Evolutionary conservation across 1,140 invertebrate species (phyloP).

Genomic region (Leguminivora glycinivorella): DNA sequence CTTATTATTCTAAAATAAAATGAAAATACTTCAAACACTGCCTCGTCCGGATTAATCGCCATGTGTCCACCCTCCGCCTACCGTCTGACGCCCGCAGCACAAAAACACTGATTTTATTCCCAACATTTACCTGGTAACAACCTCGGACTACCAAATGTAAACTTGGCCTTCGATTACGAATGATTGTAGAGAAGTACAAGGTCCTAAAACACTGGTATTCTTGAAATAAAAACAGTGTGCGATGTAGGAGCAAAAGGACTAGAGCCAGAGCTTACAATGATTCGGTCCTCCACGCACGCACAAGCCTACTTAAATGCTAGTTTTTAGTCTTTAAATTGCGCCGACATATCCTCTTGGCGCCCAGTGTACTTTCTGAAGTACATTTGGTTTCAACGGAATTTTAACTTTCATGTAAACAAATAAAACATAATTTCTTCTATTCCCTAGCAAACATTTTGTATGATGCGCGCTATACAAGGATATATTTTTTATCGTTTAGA

Average conservation of each 20-base stretch:
- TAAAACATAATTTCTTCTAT: too few relatives aligned
- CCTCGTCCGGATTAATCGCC: neutral
- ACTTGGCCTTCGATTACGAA: neutral
- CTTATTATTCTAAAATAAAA: neutral
- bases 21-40: neutral
- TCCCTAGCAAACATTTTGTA: too few relatives aligned
- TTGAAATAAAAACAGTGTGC: neutral
- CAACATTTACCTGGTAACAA: neutral
- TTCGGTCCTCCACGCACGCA: slow-evolving; percentile 4
- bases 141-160: neutral
- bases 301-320: slow-evolving; percentile 7
- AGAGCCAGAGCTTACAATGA: slow-evolving; percentile 4
- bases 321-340: neutral
- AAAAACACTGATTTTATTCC: neutral
- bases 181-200: neutral
- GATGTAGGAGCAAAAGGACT: neutral
- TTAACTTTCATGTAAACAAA: too few relatives aligned
- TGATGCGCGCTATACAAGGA: too few relatives aligned
- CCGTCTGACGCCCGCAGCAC: neutral
- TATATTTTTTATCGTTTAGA: too few relatives aligned
- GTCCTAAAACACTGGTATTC: neutral
- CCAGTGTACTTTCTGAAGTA: too few relatives aligned
- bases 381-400: too few relatives aligned
- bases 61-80: neutral
- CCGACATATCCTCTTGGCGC: too few relatives aligned